Percentiles rank a stretch among this genome's conserved stretches.
Conservation (phyloP, 1,140 invertebrate species). For the Calephelis nemesis region DNA sequence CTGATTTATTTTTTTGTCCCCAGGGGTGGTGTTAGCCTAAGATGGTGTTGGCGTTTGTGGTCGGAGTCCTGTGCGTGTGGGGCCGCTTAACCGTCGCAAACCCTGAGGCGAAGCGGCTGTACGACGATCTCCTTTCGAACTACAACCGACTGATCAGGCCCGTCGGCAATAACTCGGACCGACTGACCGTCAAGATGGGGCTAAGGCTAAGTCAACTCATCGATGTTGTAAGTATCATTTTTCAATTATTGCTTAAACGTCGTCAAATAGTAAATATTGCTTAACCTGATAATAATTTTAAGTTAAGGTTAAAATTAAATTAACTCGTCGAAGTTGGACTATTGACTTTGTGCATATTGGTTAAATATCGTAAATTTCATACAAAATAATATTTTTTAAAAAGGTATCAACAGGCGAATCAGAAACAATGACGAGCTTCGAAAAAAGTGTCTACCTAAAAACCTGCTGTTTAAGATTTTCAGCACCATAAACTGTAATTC, state of each 20-base stretch:
- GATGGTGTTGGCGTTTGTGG: slow-evolving; percentile 86
- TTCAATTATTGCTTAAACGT: neutral
- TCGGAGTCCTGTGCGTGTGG: slow-evolving; percentile 85
- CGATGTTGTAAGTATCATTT: slow-evolving; percentile 93
- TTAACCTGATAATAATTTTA: too few species aligned
- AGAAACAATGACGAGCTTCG: too few species aligned
- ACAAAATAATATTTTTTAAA: too few species aligned
- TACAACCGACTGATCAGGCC: slow-evolving; percentile 99
- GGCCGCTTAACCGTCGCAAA: slow-evolving; percentile 86
- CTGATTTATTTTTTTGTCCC: slow-evolving; percentile 47
- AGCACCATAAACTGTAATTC: too few species aligned
- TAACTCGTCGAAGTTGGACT: too few species aligned
- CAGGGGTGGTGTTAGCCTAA: slow-evolving; percentile 90
- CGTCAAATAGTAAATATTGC: too few species aligned
- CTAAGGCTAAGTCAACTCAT: slow-evolving; percentile 97
- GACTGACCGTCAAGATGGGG: slow-evolving; percentile 97
- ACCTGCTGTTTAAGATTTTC: too few species aligned
- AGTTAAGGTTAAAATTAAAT: too few species aligned
- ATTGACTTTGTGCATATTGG: too few species aligned
- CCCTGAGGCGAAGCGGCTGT: slow-evolving; percentile 95
- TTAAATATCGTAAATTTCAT: too few species aligned
- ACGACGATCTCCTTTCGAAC: slow-evolving; percentile 96
- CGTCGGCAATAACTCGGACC: slow-evolving; percentile 97
- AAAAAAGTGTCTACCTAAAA: too few species aligned
- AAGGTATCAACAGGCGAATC: too few species aligned